Evolutionary conservation across 2,888 invertebrate species (phyloP), one percentile per base, ranked within the genome.

Genomic region (Hemicrepidius hirtus): DNA sequence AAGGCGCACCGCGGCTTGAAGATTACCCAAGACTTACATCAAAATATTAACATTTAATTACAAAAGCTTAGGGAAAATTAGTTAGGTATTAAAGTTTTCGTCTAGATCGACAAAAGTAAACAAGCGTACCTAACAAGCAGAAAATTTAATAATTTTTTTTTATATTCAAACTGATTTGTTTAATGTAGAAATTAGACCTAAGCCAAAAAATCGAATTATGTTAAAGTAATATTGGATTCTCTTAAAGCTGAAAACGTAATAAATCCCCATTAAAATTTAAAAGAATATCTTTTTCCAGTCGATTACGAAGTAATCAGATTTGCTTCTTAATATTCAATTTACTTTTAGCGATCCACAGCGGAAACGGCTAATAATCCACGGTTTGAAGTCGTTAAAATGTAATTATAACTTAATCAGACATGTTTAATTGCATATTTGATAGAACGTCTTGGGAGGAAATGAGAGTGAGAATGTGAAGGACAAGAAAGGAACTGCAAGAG

Each of bases 1-100:
- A 55, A 69, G 60, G 71, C 57, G 71, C 68, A 71, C 72, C 73
- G 68, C 72, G 72, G 69, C 66, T 66, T 40, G 53, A 37, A 71
- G 70, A 75, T 76, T 76, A 77, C 44, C 50, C 69, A 62, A 37
- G 71, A 74, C 72, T 75, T 75, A 74, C 75, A 74, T 69, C 69
- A 73, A 76, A 75, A 77, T 76, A 77, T 77, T 77, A 77, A 73
- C 76, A 71, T 71, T 75, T 77, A 77, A 77, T 77, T 74, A 74
- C 68, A 53, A 37, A 57, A 68, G 72, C 67, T 68, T 72, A 68
- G 20, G 24, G 21, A 32, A 44, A 63, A 68, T 68, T 63, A 62
- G 62, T 41, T 41, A 12, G 13, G 60, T 28, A 18, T 35, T 16
- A 57, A 37, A 16, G n/a, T 18, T 28, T 21, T 46, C 46, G 18